These are phyloP conservation scores for Anoplophora glabripennis DNA, from an alignment of 1,140 invertebrate genomes.

Conservation along the genomic window DNA sequence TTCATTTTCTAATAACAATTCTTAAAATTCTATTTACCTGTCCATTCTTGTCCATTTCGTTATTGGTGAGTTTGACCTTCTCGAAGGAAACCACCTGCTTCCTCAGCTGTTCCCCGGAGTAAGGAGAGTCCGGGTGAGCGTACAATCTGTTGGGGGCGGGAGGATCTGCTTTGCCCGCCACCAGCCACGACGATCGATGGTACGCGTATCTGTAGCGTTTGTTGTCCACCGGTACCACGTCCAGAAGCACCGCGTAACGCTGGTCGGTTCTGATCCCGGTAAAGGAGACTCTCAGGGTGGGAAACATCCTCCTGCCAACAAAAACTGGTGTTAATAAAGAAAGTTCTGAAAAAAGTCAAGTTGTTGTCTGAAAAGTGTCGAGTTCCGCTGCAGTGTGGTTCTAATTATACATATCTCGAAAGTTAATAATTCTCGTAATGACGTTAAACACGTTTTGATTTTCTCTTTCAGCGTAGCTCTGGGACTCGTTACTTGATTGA, in stretches of 20 bases:
- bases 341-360: too few species aligned
- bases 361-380: too few species aligned
- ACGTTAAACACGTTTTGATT: too few species aligned
- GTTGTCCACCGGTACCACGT: constrained; percentile 95
- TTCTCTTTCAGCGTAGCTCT: too few species aligned
- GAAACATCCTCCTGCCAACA: constrained; percentile 93
- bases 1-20: not conserved
- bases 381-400: too few species aligned
- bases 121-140: constrained; percentile 96
- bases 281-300: constrained; percentile 91
- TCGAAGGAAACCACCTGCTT: constrained; percentile 99
- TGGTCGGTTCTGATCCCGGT: constrained; percentile 61
- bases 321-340: not conserved
- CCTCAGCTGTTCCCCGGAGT: constrained; percentile 90
- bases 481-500: too few species aligned
- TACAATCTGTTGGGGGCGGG: constrained; percentile 91
- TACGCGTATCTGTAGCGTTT: constrained; percentile 98
- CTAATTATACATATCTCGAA: too few species aligned
- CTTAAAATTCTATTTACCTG: constrained; percentile 70
- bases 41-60: constrained; percentile 97
- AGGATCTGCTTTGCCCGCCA: constrained; percentile 97
- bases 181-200: constrained; percentile 97
- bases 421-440: too few species aligned
- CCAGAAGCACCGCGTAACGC: constrained; percentile 90
- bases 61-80: constrained; percentile 99